phyloP scores from a whole-genome alignment of 2,797 vertebrate genomes.

The Danio choprae region DNA sequence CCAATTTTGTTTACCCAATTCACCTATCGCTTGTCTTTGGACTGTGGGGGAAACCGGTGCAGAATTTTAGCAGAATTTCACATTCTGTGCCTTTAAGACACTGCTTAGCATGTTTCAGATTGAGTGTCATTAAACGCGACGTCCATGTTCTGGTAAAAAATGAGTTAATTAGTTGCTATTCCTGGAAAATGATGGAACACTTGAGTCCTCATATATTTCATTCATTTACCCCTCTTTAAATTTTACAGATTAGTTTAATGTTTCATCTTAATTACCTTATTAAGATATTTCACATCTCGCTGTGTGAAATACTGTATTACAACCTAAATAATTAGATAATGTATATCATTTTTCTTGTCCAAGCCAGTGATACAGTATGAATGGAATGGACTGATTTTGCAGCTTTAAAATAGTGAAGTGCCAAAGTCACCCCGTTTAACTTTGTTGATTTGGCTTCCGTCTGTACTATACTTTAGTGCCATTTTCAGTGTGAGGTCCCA shows the following conservation, averaged over 20 bases:
- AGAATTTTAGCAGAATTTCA: background rate
- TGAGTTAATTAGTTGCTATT: slow-evolving; percentile 7
- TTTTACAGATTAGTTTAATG: slow-evolving; percentile 17
- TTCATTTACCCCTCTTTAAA: background rate
- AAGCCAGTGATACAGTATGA: background rate
- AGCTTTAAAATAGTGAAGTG: background rate
- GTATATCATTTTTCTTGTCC: slow-evolving; percentile 6
- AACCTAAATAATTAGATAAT: slow-evolving; percentile 5
- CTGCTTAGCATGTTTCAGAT: background rate
- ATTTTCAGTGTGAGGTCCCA: background rate
- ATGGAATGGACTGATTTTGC: background rate
- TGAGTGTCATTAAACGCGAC: background rate
- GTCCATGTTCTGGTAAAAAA: background rate
- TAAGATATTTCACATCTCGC: background rate
- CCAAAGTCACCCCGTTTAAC: background rate
- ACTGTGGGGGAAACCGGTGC: too few species aligned
- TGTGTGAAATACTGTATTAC: slow-evolving; percentile 3
- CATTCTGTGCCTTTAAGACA: slow-evolving; percentile 6
- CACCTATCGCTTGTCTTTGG: too few species aligned
- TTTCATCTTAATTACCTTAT: slow-evolving; percentile 24
- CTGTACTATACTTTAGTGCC: background rate
- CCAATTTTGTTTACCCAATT: too few species aligned
- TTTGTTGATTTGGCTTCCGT: background rate
- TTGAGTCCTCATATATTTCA: background rate
- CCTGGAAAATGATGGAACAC: slow-evolving; percentile 11